Conservation (phyloP, 1,140 invertebrate species). For the Zaprionus camerounensis region DNA sequence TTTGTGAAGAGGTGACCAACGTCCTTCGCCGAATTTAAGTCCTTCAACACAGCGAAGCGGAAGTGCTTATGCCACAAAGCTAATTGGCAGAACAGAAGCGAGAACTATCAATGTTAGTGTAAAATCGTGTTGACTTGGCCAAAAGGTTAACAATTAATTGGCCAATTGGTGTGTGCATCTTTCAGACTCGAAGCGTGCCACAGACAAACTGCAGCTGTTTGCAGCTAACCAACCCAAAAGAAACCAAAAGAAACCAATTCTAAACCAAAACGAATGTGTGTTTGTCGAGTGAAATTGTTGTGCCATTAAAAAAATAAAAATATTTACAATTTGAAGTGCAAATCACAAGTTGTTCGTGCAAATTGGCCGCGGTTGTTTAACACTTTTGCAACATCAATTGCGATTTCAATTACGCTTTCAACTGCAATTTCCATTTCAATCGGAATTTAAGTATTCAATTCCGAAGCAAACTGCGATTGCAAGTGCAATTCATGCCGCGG, state of each 20-base stretch:
- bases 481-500: conserved; percentile 69
- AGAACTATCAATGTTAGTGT: conserved; percentile 23
- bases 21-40: conserved; percentile 17
- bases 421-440: conserved; percentile 32
- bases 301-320: conserved; percentile 17
- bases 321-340: conserved; percentile 50
- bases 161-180: conserved; percentile 47
- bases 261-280: conserved; percentile 2
- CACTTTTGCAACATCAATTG: conserved; percentile 38
- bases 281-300: conserved; percentile 58
- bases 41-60: conserved; percentile 26
- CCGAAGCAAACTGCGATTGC: conserved; percentile 40
- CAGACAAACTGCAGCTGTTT: conserved; percentile 24
- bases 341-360: conserved; percentile 50
- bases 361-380: conserved; percentile 62
- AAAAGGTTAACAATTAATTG: conserved; percentile 50
- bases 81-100: conserved; percentile 27
- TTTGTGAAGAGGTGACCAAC: conserved; percentile 1
- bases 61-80: conserved; percentile 31
- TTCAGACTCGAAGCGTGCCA: conserved; percentile 40
- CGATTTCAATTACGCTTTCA: conserved; percentile 35
- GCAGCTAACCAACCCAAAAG: neutral
- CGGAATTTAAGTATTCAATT: conserved; percentile 38
- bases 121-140: conserved; percentile 2
- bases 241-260: neutral